These are phyloP conservation scores for Anableps anableps DNA, from an alignment of 2,797 vertebrate genomes.

Conservation along the genomic window DNA sequence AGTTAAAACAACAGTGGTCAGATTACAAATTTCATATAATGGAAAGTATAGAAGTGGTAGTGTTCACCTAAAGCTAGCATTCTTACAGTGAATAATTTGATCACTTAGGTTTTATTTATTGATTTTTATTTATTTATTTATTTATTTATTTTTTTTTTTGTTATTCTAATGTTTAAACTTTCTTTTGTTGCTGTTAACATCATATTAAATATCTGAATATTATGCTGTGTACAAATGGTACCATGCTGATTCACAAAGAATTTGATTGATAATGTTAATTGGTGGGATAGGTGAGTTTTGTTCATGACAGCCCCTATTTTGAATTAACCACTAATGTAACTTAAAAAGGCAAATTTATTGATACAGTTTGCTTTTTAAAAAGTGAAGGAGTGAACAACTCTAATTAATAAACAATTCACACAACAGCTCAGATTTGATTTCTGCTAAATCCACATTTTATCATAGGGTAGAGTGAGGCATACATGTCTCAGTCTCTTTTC, in stretches of 20 bases:
- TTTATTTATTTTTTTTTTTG: not conserved
- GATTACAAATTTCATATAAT: conserved; percentile 32
- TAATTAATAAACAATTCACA: not conserved
- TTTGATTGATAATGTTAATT: not conserved
- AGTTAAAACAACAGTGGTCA: conserved; percentile 23
- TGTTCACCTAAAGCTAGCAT: conserved; percentile 30
- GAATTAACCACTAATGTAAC: not conserved
- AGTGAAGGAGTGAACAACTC: not conserved
- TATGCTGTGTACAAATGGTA: not conserved
- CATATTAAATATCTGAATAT: not conserved
- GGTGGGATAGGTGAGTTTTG: not conserved
- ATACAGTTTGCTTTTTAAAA: not conserved
- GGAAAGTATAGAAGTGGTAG: conserved; percentile 51
- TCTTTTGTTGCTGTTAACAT: not conserved
- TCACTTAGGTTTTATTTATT: conserved; percentile 4
- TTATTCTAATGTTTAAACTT: not conserved
- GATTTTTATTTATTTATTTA: no score
- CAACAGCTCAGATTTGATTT: not conserved
- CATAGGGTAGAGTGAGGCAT: not conserved
- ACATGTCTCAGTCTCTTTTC: not conserved
- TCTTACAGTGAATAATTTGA: conserved; percentile 28
- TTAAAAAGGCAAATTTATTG: not conserved
- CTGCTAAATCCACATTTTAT: not conserved
- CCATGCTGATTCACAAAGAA: not conserved
- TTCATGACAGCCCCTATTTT: not conserved